phyloP scores from a whole-genome alignment of 23 tunicate genomes.

The Ascidia mentula region DNA sequence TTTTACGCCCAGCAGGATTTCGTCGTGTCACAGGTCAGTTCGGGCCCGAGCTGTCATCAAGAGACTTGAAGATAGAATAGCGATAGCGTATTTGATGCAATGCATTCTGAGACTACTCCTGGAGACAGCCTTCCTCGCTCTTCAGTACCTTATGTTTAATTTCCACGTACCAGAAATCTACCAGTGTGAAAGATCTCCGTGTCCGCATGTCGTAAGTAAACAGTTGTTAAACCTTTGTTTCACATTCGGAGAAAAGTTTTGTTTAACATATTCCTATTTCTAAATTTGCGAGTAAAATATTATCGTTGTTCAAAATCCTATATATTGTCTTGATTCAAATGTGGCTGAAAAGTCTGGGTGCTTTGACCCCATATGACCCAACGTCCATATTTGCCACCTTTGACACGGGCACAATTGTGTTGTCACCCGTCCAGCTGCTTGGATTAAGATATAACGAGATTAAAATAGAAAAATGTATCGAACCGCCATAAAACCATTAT shows the following conservation, averaged over 20 bases:
- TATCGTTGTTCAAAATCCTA: too few relatives aligned
- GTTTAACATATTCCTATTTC: too few relatives aligned
- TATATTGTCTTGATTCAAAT: too few relatives aligned
- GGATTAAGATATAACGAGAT: too few relatives aligned
- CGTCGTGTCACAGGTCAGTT: background rate
- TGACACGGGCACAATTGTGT: too few relatives aligned
- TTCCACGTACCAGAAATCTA: constrained; percentile 62
- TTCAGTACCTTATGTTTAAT: constrained; percentile 48
- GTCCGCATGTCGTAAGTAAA: constrained; percentile 66
- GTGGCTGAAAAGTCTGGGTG: too few relatives aligned
- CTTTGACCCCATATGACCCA: too few relatives aligned
- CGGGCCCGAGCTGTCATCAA: background rate
- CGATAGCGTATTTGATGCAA: constrained; percentile 25
- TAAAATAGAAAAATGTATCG: background rate
- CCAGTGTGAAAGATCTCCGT: constrained; percentile 62
- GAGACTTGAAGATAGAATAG: constrained; percentile 8
- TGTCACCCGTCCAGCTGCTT: too few relatives aligned
- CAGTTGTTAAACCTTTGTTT: too few relatives aligned
- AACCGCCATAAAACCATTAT: background rate
- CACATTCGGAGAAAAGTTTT: too few relatives aligned
- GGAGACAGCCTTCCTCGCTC: constrained; percentile 31
- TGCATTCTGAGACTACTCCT: constrained; percentile 28
- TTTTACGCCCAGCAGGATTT: background rate
- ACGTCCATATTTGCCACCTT: too few relatives aligned
- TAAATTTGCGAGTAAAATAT: too few relatives aligned